Evolutionary conservation across 1,140 invertebrate species (phyloP).

Genomic region (Drosophila repletoides): DNA sequence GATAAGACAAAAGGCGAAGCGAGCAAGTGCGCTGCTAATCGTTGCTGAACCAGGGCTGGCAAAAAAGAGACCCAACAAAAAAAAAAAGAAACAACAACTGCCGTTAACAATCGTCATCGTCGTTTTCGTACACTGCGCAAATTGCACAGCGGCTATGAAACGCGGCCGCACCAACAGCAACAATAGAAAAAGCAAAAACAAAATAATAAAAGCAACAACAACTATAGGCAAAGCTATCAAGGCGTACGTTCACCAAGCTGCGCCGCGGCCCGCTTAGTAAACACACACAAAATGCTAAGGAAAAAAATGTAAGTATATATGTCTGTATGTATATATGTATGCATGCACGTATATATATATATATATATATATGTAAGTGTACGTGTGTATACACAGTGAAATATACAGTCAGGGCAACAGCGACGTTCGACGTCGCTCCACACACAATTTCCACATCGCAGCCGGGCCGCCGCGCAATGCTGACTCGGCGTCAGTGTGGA

Average conservation of each 20-base stretch:
- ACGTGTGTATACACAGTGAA: conserved; percentile 19
- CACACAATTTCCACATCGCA: conserved; percentile 49
- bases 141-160: conserved; percentile 65
- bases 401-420: conserved; percentile 34
- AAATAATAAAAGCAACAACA: conserved; percentile 1
- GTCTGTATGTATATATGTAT: neutral
- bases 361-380: conserved; percentile 7
- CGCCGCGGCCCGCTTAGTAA: conserved; percentile 41
- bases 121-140: conserved; percentile 69
- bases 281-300: conserved; percentile 43
- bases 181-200: conserved; percentile 22
- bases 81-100: conserved; percentile 55
- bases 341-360: conserved; percentile 11
- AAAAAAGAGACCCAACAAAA: conserved; percentile 28
- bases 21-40: conserved; percentile 64
- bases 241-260: conserved; percentile 50
- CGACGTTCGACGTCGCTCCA: conserved; percentile 37
- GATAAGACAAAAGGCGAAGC: conserved; percentile 51
- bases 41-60: conserved; percentile 57
- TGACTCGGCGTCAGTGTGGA: conserved; percentile 50
- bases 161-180: conserved; percentile 53
- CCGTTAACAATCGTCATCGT: conserved; percentile 70
- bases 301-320: conserved; percentile 32
- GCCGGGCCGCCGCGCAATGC: conserved; percentile 42
- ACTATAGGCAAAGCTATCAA: conserved; percentile 42